Conservation (phyloP, 2,888 invertebrate genomes). For the Abscondita cerata region DNA sequence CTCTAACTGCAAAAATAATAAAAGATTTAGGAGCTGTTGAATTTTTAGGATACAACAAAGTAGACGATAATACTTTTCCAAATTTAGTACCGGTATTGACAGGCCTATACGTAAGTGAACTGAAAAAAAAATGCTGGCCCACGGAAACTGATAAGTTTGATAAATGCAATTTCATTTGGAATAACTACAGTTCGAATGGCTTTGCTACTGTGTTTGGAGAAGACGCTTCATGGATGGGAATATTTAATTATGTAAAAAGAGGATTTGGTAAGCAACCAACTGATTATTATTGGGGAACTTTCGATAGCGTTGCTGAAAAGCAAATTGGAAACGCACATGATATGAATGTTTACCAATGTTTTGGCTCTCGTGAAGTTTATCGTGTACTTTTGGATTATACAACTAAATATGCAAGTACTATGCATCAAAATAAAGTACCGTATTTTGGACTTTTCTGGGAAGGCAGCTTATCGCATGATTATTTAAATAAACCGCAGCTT, state of each 20-base stretch:
- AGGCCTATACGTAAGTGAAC: conserved; percentile 72
- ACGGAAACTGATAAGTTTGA: conserved; percentile 67
- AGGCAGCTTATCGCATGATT: conserved; percentile 84
- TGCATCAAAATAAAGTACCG: conserved; percentile 65
- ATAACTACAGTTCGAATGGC: conserved; percentile 73
- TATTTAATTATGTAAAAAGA: conserved; percentile 79
- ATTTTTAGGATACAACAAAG: conserved; percentile 89
- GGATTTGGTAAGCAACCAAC: conserved; percentile 84
- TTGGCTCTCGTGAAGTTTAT: conserved; percentile 73
- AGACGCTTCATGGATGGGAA: conserved; percentile 78
- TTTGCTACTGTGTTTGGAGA: conserved; percentile 84
- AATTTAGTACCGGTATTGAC: conserved; percentile 84
- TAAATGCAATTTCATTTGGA: conserved; percentile 85
- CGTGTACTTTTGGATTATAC: conserved; percentile 77
- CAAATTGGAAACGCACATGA: conserved; percentile 70
- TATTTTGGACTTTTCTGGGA: conserved; percentile 89
- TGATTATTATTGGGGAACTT: conserved; percentile 83
- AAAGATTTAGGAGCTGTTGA: conserved; percentile 72
- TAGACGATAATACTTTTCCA: conserved; percentile 93
- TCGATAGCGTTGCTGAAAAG: conserved; percentile 72
- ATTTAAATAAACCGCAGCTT: conserved; percentile 76
- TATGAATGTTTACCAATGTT: conserved; percentile 72
- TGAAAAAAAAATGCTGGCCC: conserved; percentile 70
- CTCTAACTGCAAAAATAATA: conserved; percentile 69
- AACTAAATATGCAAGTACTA: conserved; percentile 66